These are phyloP conservation scores for Lophius americanus DNA, from an alignment of 2,797 vertebrate species.

Conservation along the genomic window DNA sequence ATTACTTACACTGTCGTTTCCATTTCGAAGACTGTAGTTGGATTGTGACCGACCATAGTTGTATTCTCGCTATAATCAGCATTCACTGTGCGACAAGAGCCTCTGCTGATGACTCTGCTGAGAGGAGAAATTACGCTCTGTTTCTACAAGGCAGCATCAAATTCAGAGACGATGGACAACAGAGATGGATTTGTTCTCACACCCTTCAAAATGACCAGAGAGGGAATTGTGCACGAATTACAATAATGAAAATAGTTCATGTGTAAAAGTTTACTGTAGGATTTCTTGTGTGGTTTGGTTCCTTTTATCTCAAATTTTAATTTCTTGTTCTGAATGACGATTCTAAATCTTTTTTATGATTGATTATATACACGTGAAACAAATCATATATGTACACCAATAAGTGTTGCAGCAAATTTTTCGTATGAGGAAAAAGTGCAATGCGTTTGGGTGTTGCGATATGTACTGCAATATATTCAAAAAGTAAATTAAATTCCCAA, in stretches of 20 bases:
- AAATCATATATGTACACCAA: too few species aligned
- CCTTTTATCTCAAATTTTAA: constrained; percentile 10
- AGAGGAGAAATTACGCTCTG: constrained; percentile 32
- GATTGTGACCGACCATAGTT: constrained; percentile 26
- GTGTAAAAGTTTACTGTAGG: constrained; percentile 8
- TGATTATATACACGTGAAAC: too few species aligned
- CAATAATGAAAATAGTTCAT: constrained; percentile 24
- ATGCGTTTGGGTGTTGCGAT: too few species aligned
- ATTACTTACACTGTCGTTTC: constrained; percentile 43
- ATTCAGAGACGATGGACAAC: constrained; percentile 26
- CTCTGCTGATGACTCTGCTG: constrained; percentile 41
- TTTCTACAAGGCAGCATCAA: constrained; percentile 20
- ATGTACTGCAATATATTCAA: too few species aligned
- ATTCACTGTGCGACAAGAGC: constrained; percentile 38
- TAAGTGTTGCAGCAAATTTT: too few species aligned
- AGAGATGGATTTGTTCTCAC: constrained; percentile 35
- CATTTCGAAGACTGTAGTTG: constrained; percentile 34
- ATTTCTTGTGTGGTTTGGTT: constrained; percentile 12
- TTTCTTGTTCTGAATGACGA: not conserved
- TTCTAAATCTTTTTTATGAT: too few species aligned
- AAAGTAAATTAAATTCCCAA: too few species aligned
- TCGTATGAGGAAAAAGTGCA: too few species aligned
- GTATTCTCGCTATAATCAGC: constrained; percentile 32
- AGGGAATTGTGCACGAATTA: constrained; percentile 36
- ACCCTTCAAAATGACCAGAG: constrained; percentile 30